Percentiles rank a stretch among this genome's conserved stretches.
These are phyloP conservation scores for Pontoporia blainvillei DNA, from an alignment of 2,113 vertebrate genomes.

Conservation along the genomic window DNA sequence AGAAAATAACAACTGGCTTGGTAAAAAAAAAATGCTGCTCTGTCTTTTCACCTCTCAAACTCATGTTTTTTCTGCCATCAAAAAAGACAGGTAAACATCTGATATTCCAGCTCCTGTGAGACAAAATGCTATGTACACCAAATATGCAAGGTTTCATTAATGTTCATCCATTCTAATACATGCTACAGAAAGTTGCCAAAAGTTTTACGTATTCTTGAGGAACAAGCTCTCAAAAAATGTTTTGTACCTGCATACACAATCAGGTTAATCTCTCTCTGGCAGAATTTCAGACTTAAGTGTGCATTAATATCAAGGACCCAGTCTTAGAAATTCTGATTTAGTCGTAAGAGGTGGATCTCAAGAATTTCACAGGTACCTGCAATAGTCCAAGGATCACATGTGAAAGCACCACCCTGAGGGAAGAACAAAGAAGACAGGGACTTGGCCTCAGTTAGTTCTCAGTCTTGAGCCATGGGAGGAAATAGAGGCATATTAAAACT, in stretches of 20 bases:
- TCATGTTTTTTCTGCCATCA: not conserved
- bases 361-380: not conserved
- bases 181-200: not conserved
- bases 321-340: not conserved
- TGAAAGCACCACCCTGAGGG: not conserved
- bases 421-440: not conserved
- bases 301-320: not conserved
- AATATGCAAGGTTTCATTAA: not conserved
- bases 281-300: not conserved
- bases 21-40: not conserved
- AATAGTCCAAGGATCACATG: not conserved
- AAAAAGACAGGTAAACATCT: not conserved
- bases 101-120: not conserved
- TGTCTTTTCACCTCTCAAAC: not conserved
- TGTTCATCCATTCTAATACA: not conserved
- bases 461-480: not conserved
- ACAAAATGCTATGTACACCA: not conserved
- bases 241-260: not conserved
- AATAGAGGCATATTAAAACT: not conserved
- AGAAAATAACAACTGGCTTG: not conserved
- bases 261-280: not conserved
- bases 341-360: not conserved
- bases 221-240: not conserved
- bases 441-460: not conserved
- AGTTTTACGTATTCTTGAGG: not conserved